Evolutionary conservation across 2,797 vertebrate genomes (phyloP), one percentile per base, ranked within the genome.

Genomic region (Poliocrania exsul): DNA sequence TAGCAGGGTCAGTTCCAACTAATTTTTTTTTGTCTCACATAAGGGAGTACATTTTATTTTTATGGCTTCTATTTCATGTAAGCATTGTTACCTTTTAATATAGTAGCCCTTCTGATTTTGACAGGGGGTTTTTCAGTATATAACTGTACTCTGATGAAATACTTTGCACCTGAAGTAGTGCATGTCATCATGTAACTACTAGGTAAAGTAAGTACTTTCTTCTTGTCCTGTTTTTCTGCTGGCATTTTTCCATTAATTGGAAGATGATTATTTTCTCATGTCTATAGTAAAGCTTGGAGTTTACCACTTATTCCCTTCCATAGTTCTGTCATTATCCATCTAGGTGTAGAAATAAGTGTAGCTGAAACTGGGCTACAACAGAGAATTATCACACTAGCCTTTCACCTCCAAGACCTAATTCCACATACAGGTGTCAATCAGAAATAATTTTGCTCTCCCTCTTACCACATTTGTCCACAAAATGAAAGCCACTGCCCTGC

Each of bases 401-500:
- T 87, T 95, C 93, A 91, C 62, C 81, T 89, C 58, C 20, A 44
- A 88, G 86, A 77, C 37, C 31, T 11, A 61, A 17, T 89, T 92
- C 84, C 38, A 62, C 23, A 15, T 46, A 26, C 5, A 65, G 28
- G 31, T 86, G 74, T 87, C 78, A 93, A 70, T 92, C 75, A 82
- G 58, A 90, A 92, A 67, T 65, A 83, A 66, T 70, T 92, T 93
- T 69, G 2, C 50, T 72, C 40, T 78, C 29, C 11, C 29, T 57
- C 44, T 88, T 69, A 33, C 25, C 19, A 54, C 12, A 23, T 67
- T 81, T 94, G 47, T 67, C 60, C 49, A 56, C 21, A 50, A 64
- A 84, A 67, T 46, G 24, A 96, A 93, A 85, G 26, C 9, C 40
- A 40, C 46, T 6, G 1, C 1, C 6, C 13, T 46, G 25, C 15